Evolutionary conservation across 2,113 vertebrate species (phyloP).

Genomic region (Naja naja): DNA sequence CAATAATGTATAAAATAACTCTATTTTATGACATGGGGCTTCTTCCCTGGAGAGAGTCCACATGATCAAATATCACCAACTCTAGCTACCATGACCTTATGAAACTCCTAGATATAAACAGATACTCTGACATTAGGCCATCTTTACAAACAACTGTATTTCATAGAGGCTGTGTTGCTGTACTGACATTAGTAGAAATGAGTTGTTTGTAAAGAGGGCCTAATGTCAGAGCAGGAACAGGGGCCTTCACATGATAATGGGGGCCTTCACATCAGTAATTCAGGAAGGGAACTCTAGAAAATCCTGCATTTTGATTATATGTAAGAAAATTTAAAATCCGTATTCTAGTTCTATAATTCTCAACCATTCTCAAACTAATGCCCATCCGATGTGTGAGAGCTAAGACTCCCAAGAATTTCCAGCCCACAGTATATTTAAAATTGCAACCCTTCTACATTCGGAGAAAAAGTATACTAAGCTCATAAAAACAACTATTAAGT

Average conservation of each 20-base stretch:
- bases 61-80: background rate
- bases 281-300: constrained; percentile 15
- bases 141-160: background rate
- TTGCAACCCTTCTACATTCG: background rate
- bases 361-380: background rate
- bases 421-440: background rate
- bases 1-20: background rate
- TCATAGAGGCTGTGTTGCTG: background rate
- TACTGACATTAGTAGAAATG: background rate
- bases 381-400: background rate
- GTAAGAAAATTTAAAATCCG: background rate
- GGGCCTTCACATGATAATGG: background rate
- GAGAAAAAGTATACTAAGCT: background rate
- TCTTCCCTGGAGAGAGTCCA: background rate
- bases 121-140: background rate
- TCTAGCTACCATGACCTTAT: background rate
- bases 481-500: background rate
- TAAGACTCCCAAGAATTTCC: background rate
- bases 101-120: background rate
- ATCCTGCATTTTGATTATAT: background rate
- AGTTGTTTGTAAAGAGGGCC: background rate
- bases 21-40: background rate
- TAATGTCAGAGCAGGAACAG: background rate
- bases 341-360: background rate
- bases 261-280: background rate